phyloP scores from a whole-genome alignment of 2,888 invertebrate genomes.

The Hemithea aestivaria region DNA sequence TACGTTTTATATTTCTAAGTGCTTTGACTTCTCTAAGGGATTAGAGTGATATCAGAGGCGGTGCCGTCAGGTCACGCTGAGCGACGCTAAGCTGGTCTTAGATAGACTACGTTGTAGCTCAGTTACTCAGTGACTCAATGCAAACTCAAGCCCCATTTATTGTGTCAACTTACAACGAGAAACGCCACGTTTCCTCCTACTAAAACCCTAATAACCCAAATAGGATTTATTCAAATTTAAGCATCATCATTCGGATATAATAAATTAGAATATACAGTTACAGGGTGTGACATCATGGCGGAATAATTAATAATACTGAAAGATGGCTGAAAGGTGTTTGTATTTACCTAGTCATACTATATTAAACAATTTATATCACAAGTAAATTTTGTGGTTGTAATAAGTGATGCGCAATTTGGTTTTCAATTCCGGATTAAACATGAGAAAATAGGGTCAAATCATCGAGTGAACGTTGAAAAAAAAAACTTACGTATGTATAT shows the following conservation, averaged over 20 bases:
- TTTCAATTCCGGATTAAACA: too few relatives aligned
- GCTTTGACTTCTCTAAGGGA: constrained; percentile 30
- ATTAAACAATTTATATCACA: too few relatives aligned
- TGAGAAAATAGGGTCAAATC: too few relatives aligned
- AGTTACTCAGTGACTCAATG: constrained; percentile 26
- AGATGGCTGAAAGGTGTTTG: too few relatives aligned
- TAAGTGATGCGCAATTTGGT: too few relatives aligned
- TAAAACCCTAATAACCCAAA: constrained; percentile 5
- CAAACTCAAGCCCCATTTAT: constrained; percentile 26
- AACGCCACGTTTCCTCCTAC: constrained; percentile 9
- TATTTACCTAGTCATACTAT: too few relatives aligned
- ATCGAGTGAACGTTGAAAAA: too few relatives aligned
- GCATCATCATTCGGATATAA: too few relatives aligned
- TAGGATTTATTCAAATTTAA: background rate
- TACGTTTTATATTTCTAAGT: constrained; percentile 33
- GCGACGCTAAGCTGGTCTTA: constrained; percentile 29
- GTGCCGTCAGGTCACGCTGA: constrained; percentile 31
- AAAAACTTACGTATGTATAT: too few relatives aligned
- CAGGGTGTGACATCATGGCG: too few relatives aligned
- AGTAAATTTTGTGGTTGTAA: too few relatives aligned
- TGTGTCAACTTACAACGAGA: constrained; percentile 17
- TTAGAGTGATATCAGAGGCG: constrained; percentile 33
- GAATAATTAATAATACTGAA: too few relatives aligned
- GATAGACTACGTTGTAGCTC: constrained; percentile 26
- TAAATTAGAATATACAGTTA: background rate